A percentile compares a stretch with the other conserved stretches of the same genome.
Conservation (phyloP, 2,888 invertebrate species). For the Adelognathus sp. region DNA sequence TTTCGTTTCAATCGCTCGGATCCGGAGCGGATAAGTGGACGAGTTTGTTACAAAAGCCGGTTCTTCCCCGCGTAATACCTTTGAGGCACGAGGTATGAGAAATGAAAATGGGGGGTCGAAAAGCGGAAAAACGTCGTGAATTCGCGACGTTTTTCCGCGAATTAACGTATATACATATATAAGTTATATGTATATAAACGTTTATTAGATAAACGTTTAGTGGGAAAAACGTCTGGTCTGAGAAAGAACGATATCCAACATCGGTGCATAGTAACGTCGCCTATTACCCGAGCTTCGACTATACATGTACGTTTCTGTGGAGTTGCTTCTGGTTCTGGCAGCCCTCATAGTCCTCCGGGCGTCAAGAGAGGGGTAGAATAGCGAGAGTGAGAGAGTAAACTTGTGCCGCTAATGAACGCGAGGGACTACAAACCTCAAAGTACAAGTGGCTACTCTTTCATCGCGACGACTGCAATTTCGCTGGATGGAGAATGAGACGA, state of each 20-base stretch:
- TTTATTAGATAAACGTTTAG: background rate
- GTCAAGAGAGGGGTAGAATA: conserved; percentile 51
- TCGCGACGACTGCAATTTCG: conserved; percentile 49
- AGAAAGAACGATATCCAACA: background rate
- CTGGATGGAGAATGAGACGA: conserved; percentile 15
- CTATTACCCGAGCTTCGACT: background rate
- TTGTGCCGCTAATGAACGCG: conserved; percentile 76
- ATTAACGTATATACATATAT: too few relatives aligned
- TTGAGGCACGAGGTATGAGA: background rate
- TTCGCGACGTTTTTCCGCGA: too few relatives aligned
- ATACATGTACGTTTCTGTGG: background rate
- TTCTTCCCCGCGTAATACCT: background rate
- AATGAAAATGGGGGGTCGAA: background rate
- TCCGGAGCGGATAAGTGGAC: background rate
- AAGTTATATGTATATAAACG: background rate
- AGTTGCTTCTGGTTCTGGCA: conserved; percentile 41
- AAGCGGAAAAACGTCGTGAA: background rate
- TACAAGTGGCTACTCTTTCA: conserved; percentile 70
- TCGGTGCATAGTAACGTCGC: background rate
- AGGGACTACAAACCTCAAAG: conserved; percentile 73
- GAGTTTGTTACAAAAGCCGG: background rate
- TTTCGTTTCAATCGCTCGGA: background rate
- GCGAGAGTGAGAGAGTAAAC: conserved; percentile 75
- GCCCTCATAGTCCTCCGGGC: conserved; percentile 36
- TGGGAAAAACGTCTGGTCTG: background rate